phyloP scores from a whole-genome alignment of 1,140 invertebrate genomes.

The Tetranychus cinnabarinus region DNA sequence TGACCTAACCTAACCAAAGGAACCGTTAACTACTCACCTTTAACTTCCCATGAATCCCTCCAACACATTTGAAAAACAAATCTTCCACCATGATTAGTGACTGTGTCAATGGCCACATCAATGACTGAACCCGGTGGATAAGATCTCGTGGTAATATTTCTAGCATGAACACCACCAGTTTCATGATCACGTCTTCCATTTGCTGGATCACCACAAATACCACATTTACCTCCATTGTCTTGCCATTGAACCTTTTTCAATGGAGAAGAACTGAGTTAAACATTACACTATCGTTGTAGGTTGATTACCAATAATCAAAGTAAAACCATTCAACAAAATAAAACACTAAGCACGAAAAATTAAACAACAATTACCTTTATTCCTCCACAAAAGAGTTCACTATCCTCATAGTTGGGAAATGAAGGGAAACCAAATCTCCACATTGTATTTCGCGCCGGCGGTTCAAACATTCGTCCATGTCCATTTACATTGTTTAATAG shows the following conservation, averaged over 20 bases:
- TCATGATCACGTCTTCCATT: constrained; percentile 52
- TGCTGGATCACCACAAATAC: constrained; percentile 63
- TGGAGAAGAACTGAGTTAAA: not conserved
- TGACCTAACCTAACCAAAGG: too few species aligned
- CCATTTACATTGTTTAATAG: constrained; percentile 18
- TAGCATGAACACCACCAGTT: constrained; percentile 54
- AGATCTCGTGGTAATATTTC: constrained; percentile 49
- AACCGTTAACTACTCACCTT: constrained; percentile 20
- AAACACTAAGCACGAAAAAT: not conserved
- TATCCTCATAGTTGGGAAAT: constrained; percentile 82
- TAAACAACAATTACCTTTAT: constrained; percentile 36
- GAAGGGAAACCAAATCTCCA: constrained; percentile 78
- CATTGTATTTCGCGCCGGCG: constrained; percentile 68
- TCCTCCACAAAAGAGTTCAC: constrained; percentile 56
- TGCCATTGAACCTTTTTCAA: constrained; percentile 42
- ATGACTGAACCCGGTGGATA: constrained; percentile 54
- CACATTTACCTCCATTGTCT: constrained; percentile 58
- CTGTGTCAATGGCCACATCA: constrained; percentile 14
- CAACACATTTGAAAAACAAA: constrained; percentile 63
- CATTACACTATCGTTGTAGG: not conserved
- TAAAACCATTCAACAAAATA: not conserved
- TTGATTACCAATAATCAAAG: too few species aligned
- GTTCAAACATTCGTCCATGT: constrained; percentile 64
- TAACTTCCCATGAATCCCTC: constrained; percentile 47
- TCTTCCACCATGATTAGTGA: constrained; percentile 25